A percentile compares a stretch with the other conserved stretches of the same genome.
phyloP scores from a whole-genome alignment of 1,140 invertebrate genomes.

The Monomorium pharaonis region DNA sequence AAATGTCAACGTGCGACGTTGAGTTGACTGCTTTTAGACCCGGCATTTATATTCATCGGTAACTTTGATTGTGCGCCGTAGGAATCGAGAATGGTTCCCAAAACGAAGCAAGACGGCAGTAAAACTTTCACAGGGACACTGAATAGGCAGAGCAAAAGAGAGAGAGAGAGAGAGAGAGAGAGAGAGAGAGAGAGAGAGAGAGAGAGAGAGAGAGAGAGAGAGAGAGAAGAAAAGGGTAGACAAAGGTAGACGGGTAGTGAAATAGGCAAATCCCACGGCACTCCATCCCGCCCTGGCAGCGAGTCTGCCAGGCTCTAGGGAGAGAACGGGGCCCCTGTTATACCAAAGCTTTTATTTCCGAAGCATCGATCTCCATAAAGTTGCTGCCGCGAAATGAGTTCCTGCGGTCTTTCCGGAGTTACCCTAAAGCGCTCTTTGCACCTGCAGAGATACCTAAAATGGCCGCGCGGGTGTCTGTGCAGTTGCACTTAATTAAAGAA shows the following conservation, averaged over 20 bases:
- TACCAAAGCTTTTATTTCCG: conserved; percentile 66
- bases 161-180: not conserved
- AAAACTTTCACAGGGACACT: conserved; percentile 47
- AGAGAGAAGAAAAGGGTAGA: not conserved
- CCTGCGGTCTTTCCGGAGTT: conserved; percentile 53
- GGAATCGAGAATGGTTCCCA: conserved; percentile 53
- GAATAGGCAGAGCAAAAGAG: not conserved
- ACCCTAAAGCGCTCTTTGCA: conserved; percentile 55
- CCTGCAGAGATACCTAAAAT: conserved; percentile 31
- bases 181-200: not conserved
- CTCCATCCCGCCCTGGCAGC: conserved; percentile 48
- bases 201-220: not conserved
- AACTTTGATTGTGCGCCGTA: conserved; percentile 67
- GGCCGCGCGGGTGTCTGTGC: not conserved
- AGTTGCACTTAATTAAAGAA: conserved; percentile 53
- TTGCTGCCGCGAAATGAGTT: conserved; percentile 64
- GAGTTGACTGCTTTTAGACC: conserved; percentile 60
- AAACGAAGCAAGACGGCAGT: conserved; percentile 53
- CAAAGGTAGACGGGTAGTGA: conserved; percentile 43
- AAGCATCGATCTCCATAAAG: conserved; percentile 72
- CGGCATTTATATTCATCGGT: conserved; percentile 73
- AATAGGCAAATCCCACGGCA: conserved; percentile 68
- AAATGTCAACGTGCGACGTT: conserved; percentile 48
- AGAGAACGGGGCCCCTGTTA: conserved; percentile 43
- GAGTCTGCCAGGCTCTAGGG: conserved; percentile 40